Base-by-base conservation (phyloP, 2,113 vertebrate species). In the Cettia cetti region DNA sequence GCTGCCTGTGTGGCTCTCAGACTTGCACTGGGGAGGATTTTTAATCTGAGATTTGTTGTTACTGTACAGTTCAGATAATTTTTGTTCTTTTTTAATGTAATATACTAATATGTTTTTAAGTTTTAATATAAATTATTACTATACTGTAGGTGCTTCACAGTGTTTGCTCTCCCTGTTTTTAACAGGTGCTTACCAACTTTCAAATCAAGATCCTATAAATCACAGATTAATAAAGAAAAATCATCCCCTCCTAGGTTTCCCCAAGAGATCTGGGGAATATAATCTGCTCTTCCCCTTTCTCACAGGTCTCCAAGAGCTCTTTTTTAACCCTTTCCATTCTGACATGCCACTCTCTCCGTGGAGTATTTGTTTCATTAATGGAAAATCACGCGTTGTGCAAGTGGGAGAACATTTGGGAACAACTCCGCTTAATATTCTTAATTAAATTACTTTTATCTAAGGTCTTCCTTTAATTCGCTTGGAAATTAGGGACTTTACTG, bases 241-340 rank as follows among this genome's bases (percentile, higher is more conserved):
- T 87, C 50, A 40, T 35, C 12, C 52, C 52, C n/a, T 74, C 33
- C 12, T 9, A 35, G 60, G 61, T 26, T 82, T 95, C 86, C 92
- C 93, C 89, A 47, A 22, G 92, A 88, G 63, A 82, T 7, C 35
- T 28, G 14, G 66, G 82, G 80, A 90, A 72, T 95, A 93, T 86
- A 96, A 97, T 96, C 92, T 92, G 88, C 28, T 91, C 87, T 96
- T 96, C 94, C 86, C 83, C 82, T 87, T 94, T 92, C 95, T 95
- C 88, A 70, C 66, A 94, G 72, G 72, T 90, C 89, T 94, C 56
- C 37, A 60, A 27, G 31, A 68, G 53, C 68, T 83, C 52, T 53
- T 82, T 81, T 90, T 96, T 96, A 96, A 96, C 96, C 82, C 95
- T 94, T 94, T 22, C 27, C 14, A 1, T 68, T 45, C 95, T 82